Evolutionary conservation across 2,888 invertebrate species (phyloP), one percentile per base, ranked within the genome.

Genomic region (Andrena fulva): DNA sequence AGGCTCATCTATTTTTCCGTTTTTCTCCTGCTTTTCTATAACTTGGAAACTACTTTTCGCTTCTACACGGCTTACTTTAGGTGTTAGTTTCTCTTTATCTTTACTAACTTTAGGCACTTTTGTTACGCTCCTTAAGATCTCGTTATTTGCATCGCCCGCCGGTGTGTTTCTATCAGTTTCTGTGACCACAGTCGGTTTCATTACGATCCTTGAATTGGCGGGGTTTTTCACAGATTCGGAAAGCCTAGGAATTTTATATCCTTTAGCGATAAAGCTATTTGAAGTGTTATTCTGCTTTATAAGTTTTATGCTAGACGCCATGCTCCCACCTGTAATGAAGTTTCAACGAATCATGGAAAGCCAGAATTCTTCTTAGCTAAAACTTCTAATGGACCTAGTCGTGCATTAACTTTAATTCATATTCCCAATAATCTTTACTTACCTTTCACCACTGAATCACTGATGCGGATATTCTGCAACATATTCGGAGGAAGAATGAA

Each of bases 401-500:
- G 31, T 27, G 70, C 12, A 27, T 33, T 64, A 50, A 63, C 20
- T 8, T 10, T 62, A 48, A 31, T 66, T 8, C 12, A 12, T n/a
- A 29, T 31, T 50, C n/a, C 42, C 42, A 48, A 33, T 12, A 27
- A 59, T 59, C 68, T 68, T 12, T 3, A 68, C 54, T 63, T 68
- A 84, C 78, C 77, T 48, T 82, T 82, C 12, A 5, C 24, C 7
- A 66, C 20, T 62, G 64, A 29, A 16, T 82, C 48, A 62, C 71
- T 77, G 4, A 85, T 33, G 54, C 67, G 10, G 75, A 88, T 80
- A 50, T 76, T 77, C 68, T 87, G 77, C 24, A 89, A 82, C 29
- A 86, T 31, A 68, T 85, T 80, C 42, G 86, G 82, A 24, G 84
- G 66, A 42, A 85, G 16, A 73, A 85, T 69, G 60, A 87, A 86